Conservation (phyloP, 2,797 vertebrate genomes). For the Alectoris magna region DNA sequence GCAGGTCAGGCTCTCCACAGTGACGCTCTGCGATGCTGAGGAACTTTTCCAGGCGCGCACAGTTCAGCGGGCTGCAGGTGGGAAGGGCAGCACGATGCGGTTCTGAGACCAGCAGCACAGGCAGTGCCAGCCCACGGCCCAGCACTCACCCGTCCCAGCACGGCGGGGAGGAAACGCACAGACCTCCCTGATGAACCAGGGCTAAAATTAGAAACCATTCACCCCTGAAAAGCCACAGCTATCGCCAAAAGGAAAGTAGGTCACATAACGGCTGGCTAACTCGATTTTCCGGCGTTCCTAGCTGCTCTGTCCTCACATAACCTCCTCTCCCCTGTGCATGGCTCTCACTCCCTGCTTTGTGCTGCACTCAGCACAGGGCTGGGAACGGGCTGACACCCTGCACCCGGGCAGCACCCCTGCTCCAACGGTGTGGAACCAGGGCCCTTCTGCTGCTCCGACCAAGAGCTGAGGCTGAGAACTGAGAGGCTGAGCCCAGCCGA, state of each 20-base stretch:
- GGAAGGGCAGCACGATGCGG: neutral
- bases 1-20: conserved; percentile 48
- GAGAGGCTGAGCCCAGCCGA: neutral
- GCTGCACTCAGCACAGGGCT: neutral
- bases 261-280: conserved; percentile 65
- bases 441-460: neutral
- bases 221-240: conserved; percentile 61
- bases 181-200: conserved; percentile 42
- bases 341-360: neutral
- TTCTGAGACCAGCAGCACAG: neutral
- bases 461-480: rapidly evolving
- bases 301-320: conserved; percentile 50
- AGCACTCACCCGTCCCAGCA: neutral
- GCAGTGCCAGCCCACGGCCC: neutral
- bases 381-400: neutral
- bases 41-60: neutral
- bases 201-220: conserved; percentile 72
- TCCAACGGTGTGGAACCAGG: neutral
- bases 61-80: conserved; percentile 25
- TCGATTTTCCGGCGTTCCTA: conserved; percentile 54
- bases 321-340: conserved; percentile 41
- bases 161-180: neutral
- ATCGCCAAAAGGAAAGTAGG: conserved; percentile 70
- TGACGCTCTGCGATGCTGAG: neutral
- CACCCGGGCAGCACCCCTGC: neutral